phyloP scores from a whole-genome alignment of 2,113 vertebrate species.

The Microcebus tavaratra region DNA sequence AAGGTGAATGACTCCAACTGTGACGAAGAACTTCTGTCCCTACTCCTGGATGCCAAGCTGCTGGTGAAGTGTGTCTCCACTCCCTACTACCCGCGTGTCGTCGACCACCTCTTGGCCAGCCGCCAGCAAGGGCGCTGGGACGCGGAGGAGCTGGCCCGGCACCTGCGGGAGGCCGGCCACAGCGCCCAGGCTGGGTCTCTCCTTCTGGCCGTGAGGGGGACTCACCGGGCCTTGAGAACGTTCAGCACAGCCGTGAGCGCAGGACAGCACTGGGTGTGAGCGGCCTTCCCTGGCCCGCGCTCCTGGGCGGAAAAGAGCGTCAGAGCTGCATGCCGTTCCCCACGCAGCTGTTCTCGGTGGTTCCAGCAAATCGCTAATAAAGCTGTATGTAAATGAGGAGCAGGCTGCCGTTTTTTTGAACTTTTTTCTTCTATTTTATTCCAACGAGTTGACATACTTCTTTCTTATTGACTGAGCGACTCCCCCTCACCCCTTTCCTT shows the following conservation, averaged over 20 bases:
- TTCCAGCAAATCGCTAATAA: constrained; percentile 53
- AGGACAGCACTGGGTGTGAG: constrained; percentile 90
- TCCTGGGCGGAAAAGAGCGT: rapidly evolving
- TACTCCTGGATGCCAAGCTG: no score
- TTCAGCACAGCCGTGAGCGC: constrained; percentile 90
- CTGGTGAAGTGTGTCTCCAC: no score
- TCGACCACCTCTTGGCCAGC: no score
- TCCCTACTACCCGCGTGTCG: no score
- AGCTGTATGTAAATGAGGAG: background rate
- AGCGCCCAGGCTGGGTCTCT: no score
- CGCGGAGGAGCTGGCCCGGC: no score
- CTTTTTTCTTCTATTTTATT: background rate
- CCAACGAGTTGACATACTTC: background rate
- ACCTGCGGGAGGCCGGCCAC: no score
- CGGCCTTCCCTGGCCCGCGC: rapidly evolving
- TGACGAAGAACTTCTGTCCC: no score
- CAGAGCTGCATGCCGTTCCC: rapidly evolving
- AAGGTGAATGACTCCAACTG: constrained; percentile 90
- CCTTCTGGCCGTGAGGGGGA: constrained; percentile 86
- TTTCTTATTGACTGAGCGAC: background rate
- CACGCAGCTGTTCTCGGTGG: background rate
- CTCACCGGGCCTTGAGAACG: constrained; percentile 90
- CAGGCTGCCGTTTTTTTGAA: background rate
- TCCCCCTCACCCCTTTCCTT: background rate
- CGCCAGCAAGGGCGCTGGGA: no score